Conservation (phyloP, 53 echinoderm and acorn worm genomes). For the Actinopyga echinites region DNA sequence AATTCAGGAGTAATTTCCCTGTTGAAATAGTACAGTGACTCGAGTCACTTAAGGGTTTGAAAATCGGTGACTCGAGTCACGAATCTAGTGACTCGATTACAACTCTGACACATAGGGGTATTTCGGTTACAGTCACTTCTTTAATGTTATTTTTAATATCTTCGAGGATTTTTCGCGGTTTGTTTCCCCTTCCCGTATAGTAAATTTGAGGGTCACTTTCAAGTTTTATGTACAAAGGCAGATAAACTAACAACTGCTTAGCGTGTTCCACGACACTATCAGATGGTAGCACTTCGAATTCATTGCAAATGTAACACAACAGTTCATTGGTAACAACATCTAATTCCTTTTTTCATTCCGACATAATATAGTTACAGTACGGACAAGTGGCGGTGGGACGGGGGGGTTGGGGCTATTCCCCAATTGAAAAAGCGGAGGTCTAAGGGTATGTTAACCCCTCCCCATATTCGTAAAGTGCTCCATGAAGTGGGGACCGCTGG, state of each 20-base stretch:
- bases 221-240: not conserved
- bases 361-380: not conserved
- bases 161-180: not conserved
- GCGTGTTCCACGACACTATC: not conserved
- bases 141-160: not conserved
- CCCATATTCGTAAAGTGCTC: no score
- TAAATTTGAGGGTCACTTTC: not conserved
- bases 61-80: no score
- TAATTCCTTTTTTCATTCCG: not conserved
- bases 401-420: no score
- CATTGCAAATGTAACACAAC: not conserved
- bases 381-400: no score
- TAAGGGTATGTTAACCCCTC: no score
- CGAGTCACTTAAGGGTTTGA: no score
- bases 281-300: not conserved
- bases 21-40: no score
- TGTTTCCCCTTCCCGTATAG: not conserved
- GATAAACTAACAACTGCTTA: not conserved
- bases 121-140: not conserved
- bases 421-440: no score
- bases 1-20: no score
- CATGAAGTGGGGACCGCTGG: no score
- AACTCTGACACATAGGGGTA: not conserved
- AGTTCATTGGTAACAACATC: slow-evolving; percentile 1
- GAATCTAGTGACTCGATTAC: no score